A percentile compares a stretch with the other conserved stretches of the same genome.
Conservation (phyloP, 2,797 vertebrate genomes). For the Artibeus lituratus region DNA sequence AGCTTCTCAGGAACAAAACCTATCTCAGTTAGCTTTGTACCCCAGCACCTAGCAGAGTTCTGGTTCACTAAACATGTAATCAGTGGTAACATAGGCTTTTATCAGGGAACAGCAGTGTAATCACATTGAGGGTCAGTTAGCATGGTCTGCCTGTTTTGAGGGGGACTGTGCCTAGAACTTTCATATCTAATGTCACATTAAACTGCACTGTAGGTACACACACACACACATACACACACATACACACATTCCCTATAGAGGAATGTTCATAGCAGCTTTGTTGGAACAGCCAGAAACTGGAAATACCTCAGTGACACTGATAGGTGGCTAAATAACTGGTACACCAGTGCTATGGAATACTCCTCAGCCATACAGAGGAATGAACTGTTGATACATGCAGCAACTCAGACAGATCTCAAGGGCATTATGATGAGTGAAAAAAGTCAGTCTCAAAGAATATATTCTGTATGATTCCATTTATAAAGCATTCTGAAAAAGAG, state of each 20-base stretch:
- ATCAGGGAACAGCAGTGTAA: neutral
- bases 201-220: neutral
- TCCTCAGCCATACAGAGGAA: neutral
- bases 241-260: neutral
- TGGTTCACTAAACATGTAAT: neutral
- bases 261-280: neutral
- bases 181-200: neutral
- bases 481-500: neutral
- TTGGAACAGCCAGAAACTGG: neutral
- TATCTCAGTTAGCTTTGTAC: neutral
- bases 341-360: neutral
- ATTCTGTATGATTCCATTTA: neutral
- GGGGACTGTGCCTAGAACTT: neutral
- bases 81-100: neutral
- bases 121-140: slow-evolving; percentile 1
- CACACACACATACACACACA: neutral
- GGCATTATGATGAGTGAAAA: neutral
- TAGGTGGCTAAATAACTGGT: neutral
- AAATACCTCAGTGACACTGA: neutral
- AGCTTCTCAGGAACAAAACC: neutral
- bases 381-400: neutral
- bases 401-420: neutral
- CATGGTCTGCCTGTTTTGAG: neutral
- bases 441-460: neutral
- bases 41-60: neutral